A percentile compares a stretch with the other conserved stretches of the same genome.
Conservation (phyloP, 2,113 vertebrate species). For the Brienomyrus longianalis region DNA sequence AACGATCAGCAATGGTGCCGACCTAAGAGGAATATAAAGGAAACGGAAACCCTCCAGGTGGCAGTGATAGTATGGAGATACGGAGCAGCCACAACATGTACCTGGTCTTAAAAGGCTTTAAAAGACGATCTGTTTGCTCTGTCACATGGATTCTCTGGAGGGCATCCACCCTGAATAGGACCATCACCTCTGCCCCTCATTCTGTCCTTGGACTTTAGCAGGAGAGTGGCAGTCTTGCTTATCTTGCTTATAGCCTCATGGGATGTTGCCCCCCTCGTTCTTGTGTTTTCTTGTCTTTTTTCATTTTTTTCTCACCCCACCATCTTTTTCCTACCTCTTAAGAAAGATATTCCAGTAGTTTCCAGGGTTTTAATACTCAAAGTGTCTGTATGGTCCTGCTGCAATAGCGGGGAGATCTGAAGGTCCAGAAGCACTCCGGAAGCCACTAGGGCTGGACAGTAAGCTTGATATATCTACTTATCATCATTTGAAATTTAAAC, state of each 20-base stretch:
- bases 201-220: neutral
- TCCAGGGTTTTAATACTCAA: neutral
- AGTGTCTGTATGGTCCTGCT: neutral
- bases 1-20: neutral
- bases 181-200: neutral
- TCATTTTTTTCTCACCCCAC: neutral
- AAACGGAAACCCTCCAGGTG: neutral
- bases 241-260: neutral
- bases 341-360: neutral
- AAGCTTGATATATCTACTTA: neutral
- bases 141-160: neutral
- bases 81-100: neutral
- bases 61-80: neutral
- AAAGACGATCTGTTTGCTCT: neutral
- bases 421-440: neutral
- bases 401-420: neutral
- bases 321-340: neutral
- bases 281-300: neutral
- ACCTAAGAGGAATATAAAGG: neutral
- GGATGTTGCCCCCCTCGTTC: neutral
- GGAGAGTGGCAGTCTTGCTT: neutral
- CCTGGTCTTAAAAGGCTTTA: neutral
- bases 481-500: neutral
- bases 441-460: neutral
- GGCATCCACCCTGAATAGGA: neutral